Percentiles rank a stretch among this genome's conserved stretches.
Conservation (phyloP, 2,113 vertebrate species). For the Otus sunia region DNA sequence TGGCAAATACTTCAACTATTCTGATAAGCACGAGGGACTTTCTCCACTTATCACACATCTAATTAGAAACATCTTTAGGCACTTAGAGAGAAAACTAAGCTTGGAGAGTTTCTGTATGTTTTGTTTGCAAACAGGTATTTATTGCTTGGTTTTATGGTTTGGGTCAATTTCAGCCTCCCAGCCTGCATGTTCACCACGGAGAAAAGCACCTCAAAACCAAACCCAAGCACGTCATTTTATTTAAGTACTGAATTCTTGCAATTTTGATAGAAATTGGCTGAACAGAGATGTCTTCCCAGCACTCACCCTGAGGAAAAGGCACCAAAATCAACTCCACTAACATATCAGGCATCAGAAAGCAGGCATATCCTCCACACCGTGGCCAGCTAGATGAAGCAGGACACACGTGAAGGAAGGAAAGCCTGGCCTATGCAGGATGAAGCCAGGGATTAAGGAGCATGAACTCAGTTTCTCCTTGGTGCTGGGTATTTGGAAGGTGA, state of each 20-base stretch:
- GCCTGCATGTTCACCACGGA: neutral
- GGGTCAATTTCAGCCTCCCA: neutral
- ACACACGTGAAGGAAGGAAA: neutral
- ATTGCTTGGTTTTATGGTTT: too few relatives aligned
- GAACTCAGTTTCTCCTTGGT: neutral
- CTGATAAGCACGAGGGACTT: neutral
- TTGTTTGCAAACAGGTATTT: neutral
- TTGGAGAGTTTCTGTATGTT: neutral
- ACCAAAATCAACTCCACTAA: neutral
- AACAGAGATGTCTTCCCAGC: neutral
- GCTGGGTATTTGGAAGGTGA: neutral
- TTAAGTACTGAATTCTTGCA: neutral
- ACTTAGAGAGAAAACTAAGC: neutral
- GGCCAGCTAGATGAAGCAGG: neutral
- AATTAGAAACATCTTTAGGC: neutral
- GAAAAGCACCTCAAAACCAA: neutral
- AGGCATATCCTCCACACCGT: rapidly evolving
- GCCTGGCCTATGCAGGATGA: neutral
- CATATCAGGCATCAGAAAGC: neutral
- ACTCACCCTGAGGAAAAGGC: neutral
- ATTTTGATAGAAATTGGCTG: neutral
- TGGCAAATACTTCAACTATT: neutral
- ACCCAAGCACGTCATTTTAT: neutral
- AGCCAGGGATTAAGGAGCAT: neutral
- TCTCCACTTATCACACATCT: neutral